A percentile compares a stretch with the other conserved stretches of the same genome.
Conservation (phyloP, 2,797 vertebrate genomes). For the Antrozous pallidus region DNA sequence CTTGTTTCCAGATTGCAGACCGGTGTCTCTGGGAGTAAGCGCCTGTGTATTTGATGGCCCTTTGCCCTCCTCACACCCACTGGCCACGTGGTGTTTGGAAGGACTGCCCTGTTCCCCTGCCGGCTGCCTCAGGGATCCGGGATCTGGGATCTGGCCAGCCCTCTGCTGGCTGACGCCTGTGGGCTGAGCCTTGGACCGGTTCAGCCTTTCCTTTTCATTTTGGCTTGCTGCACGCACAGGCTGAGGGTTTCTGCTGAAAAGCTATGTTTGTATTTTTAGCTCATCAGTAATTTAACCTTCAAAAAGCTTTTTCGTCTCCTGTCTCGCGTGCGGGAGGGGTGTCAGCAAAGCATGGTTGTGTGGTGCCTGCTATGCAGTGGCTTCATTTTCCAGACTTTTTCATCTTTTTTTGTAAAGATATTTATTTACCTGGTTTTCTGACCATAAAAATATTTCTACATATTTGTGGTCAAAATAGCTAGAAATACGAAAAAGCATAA, state of each 20-base stretch:
- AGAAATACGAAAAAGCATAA: background rate
- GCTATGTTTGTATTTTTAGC: background rate
- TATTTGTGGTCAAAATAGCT: background rate
- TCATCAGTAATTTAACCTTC: background rate
- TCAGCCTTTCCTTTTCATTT: background rate
- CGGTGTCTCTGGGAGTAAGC: conserved; percentile 66
- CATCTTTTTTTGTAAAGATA: background rate
- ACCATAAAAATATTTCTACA: background rate
- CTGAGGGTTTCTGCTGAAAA: background rate
- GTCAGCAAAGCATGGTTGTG: background rate
- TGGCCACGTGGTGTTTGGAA: background rate
- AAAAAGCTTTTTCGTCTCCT: background rate
- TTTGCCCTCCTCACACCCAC: rapidly evolving
- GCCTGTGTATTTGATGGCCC: background rate
- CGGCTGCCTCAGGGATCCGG: background rate
- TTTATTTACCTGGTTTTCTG: background rate
- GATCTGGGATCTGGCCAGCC: background rate
- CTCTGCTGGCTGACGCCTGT: background rate
- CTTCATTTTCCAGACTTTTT: background rate
- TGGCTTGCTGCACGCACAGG: background rate
- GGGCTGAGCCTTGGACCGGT: background rate
- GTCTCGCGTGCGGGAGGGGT: rapidly evolving
- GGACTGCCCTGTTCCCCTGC: background rate
- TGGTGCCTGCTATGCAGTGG: background rate
- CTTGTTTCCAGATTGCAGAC: conserved; percentile 69